Base-by-base conservation (phyloP, 2,888 invertebrate species). In the Mythimna vitellina region DNA sequence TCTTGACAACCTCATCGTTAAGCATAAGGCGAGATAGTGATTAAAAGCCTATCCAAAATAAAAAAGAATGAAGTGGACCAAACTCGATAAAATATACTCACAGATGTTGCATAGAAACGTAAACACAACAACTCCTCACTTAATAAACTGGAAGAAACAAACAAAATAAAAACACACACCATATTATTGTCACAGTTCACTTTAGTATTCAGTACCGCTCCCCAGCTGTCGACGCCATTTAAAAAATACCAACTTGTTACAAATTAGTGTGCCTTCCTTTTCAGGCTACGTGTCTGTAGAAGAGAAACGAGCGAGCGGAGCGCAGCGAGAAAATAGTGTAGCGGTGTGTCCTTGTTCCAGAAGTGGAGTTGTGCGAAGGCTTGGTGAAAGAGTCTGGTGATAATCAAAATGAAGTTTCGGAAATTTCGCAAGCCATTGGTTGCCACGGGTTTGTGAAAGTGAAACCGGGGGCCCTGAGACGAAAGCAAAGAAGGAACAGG, bases 131-230 rank as follows among this genome's bases (percentile, higher is more conserved):
- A 25, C 20, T 51, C 20, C 20, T 54, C 42, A 62, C 29, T 62
- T 74, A 80, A 65, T 65, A 73, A 80, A 65, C 54, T 56, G 35
- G 7, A 12, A 63, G 65, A 38, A 58, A 74, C 53, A 74, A 53
- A 72, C 20, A 1, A 72, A 73, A 74, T 62, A 74, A 68, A 65
- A 69, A 65, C 65, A 32, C 46, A 25, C 58, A n/a, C 53, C 49
- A 42, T 79, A 73, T 82, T 78, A 79, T 58, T 76, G 81, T 70
- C 66, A 42, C 66, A 65, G 51, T 51, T 29, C 60, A 22, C 49
- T 82, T 82, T 62, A 56, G 79, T 78, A 80, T 80, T 80, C 80
- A 82, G 65, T 54, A 70, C 49, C 79, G 82, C 51, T 35, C 49
- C 54, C 64, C 79, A 78, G 57, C 69, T 78, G 83, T 80, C 74